phyloP scores from a whole-genome alignment of 2,888 invertebrate species.

The Tryphoninae sp. region DNA sequence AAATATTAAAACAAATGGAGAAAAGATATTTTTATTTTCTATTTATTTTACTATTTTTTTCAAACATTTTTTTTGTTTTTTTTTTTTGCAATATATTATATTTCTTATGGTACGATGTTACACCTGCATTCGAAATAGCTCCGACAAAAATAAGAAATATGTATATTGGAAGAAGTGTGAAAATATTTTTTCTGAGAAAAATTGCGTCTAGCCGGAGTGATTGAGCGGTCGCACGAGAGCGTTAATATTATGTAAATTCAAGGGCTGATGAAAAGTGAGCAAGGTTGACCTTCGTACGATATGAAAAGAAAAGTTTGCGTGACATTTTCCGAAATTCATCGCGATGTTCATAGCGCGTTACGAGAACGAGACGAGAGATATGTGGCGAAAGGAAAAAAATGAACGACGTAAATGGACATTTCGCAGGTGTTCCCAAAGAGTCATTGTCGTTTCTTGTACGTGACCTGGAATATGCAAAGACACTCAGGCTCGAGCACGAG shows the following conservation, averaged over 20 bases:
- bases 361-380: background rate
- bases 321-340: background rate
- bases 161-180: background rate
- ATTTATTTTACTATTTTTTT: too few species aligned
- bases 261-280: background rate
- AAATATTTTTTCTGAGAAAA: background rate
- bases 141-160: background rate
- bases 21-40: too few species aligned
- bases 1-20: too few species aligned
- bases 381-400: slow-evolving; percentile 9
- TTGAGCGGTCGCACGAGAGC: background rate
- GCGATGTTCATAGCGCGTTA: background rate
- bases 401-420: slow-evolving; percentile 39
- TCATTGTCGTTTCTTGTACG: slow-evolving; percentile 59
- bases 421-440: slow-evolving; percentile 51
- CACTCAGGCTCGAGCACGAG: slow-evolving; percentile 43
- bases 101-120: too few species aligned
- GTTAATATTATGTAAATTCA: background rate
- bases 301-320: background rate
- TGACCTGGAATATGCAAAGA: slow-evolving; percentile 62
- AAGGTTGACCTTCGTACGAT: background rate
- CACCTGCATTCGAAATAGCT: too few species aligned
- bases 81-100: too few species aligned
- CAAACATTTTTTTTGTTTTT: too few species aligned
- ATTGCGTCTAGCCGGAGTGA: background rate